Percentiles rank a stretch among this genome's conserved stretches.
These are phyloP conservation scores for Onychomys leucogaster DNA, from an alignment of 2,797 vertebrate species.

Conservation along the genomic window DNA sequence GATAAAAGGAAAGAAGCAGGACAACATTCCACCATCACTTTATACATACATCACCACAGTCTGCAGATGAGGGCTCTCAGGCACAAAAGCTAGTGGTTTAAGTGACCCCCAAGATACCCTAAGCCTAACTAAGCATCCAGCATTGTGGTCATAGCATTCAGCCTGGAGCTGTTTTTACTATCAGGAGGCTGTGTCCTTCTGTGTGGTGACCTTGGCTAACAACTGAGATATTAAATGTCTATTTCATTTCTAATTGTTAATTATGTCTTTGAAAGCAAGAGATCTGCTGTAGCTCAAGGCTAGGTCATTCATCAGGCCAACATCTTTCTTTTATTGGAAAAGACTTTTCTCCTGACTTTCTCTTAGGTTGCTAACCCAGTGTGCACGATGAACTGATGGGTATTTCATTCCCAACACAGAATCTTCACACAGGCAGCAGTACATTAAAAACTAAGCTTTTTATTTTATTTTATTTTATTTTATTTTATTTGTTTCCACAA, in stretches of 20 bases:
- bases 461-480: background rate
- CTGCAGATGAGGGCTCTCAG: background rate
- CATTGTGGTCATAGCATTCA: background rate
- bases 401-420: background rate
- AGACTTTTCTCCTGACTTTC: background rate
- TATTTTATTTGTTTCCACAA: background rate
- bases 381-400: accelerated
- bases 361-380: background rate
- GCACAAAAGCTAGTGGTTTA: background rate
- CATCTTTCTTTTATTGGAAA: background rate
- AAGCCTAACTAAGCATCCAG: background rate
- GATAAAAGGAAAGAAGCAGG: background rate
- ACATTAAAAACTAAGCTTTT: background rate
- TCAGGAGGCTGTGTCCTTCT: background rate
- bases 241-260: background rate
- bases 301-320: background rate
- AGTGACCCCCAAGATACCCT: background rate
- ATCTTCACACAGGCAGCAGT: background rate
- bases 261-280: slow-evolving; percentile 9
- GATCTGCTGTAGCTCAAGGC: background rate
- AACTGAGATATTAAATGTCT: background rate
- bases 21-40: background rate
- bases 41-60: background rate
- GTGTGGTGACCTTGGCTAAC: background rate
- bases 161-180: background rate